phyloP scores from a whole-genome alignment of 2,113 vertebrate genomes.

The Mus pahari region DNA sequence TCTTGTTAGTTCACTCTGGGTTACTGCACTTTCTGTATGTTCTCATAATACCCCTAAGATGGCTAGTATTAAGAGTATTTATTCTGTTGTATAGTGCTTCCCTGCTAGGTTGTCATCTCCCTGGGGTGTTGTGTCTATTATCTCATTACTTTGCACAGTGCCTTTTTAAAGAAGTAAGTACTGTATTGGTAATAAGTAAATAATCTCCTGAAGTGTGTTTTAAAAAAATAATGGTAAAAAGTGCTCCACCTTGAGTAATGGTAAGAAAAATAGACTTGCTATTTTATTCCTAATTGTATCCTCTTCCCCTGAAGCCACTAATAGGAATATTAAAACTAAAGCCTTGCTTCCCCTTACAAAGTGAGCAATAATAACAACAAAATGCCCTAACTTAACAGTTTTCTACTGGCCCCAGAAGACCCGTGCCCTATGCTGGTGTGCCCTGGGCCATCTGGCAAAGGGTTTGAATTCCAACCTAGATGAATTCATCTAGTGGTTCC shows the following conservation, averaged over 20 bases:
- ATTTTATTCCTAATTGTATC: background rate
- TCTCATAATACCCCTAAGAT: constrained; percentile 15
- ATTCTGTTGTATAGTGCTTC: constrained; percentile 6
- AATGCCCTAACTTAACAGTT: background rate
- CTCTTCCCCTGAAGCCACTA: background rate
- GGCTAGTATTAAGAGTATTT: background rate
- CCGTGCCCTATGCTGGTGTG: background rate
- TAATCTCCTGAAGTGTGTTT: constrained; percentile 41
- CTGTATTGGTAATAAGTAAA: constrained; percentile 37
- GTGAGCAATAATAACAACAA: constrained; percentile 20
- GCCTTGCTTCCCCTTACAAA: constrained; percentile 47
- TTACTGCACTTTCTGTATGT: constrained; percentile 26
- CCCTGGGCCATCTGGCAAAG: background rate
- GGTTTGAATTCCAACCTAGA: constrained; percentile 1
- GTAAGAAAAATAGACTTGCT: constrained; percentile 43
- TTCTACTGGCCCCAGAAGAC: constrained; percentile 7
- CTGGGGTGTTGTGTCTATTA: constrained; percentile 22
- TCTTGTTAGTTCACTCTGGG: background rate
- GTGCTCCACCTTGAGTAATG: background rate
- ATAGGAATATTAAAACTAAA: constrained; percentile 50
- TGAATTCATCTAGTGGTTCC: constrained; percentile 11
- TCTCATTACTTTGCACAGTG: constrained; percentile 44
- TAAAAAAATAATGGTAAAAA: constrained; percentile 28
- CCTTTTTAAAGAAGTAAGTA: constrained; percentile 39
- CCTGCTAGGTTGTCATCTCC: constrained; percentile 6